These are phyloP conservation scores for Palaemon carinicauda DNA, from an alignment of 1,140 invertebrate genomes.

Conservation along the genomic window DNA sequence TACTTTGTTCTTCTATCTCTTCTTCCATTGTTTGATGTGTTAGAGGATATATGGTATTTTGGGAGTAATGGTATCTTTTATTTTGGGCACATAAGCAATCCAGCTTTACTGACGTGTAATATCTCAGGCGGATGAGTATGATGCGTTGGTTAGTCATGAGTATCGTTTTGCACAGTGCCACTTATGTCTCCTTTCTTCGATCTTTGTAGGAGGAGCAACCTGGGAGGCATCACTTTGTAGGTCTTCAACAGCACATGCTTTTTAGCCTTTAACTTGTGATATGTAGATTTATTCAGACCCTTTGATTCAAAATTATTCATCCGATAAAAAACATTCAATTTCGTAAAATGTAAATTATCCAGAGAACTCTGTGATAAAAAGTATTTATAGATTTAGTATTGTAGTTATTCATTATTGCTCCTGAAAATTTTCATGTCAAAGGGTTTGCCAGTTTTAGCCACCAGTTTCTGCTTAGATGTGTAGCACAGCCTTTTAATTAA, in stretches of 20 bases:
- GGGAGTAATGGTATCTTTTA: no score
- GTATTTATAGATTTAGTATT: background rate
- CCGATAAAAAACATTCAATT: background rate
- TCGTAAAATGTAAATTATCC: background rate
- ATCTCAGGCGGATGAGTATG: no score
- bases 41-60: no score
- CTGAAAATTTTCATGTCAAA: no score
- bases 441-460: no score
- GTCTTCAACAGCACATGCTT: conserved; percentile 12
- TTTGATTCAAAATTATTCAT: background rate
- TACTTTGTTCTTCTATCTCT: no score
- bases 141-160: background rate
- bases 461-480: no score
- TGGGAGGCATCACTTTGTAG: conserved; percentile 58
- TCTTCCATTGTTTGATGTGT: no score
- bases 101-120: no score
- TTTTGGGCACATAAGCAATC: no score
- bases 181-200: conserved; percentile 12
- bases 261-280: background rate
- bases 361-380: background rate
- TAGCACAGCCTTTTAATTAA: no score
- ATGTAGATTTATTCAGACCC: background rate
- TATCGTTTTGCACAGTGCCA: background rate
- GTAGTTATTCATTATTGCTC: no score
- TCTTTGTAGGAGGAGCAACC: conserved; percentile 50